Base-by-base conservation (phyloP, 1,140 invertebrate species). In the Leptestheria dahalacensis region DNA sequence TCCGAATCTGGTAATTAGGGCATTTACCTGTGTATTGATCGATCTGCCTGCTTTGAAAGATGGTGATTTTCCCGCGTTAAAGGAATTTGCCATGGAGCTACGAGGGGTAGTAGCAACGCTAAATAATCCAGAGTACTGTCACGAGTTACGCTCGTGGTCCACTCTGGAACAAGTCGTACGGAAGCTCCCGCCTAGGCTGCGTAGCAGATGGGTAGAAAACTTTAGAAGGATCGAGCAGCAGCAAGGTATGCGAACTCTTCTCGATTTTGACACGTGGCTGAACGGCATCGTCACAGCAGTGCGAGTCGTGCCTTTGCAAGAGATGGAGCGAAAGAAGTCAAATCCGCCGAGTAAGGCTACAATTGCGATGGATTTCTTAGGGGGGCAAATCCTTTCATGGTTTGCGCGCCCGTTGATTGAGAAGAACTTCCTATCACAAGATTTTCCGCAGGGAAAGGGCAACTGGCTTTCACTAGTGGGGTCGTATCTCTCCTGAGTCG, bases 261-360 rank as follows among this genome's bases (percentile, higher is more conserved):
- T 48, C n/a, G 57, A 59, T 24, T 59, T 59, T 18, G 48, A 12
- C n/a, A n/a, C 9, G 1, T 59, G 57, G 57, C 24, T 59, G 1
- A 26, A 48, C 23, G 15, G n/a, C 2, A 15, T 28, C 3, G 57
- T 52, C 11, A 29, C 18, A 15, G 57, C 48, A 2, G 57, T 29
- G 57, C 21, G 48, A 0, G 46, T 51, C 9, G 28, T 24, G 2
- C 57, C 3, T 48, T 58, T 58, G 9, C 25, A 25, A 54, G n/a
- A 15, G n/a, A 15, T 29, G 1, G 18, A n/a, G 23, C 52, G 25
- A n/a, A n/a, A n/a, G n/a, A n/a, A n/a, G n/a, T n/a, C n/a, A n/a
- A n/a, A n/a, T n/a, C n/a, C n/a, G n/a, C n/a, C n/a, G n/a, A n/a
- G n/a, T n/a, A n/a, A n/a, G n/a, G n/a, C n/a, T n/a, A n/a, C n/a